These are phyloP conservation scores for Pedionomus torquatus DNA, from an alignment of 2,113 vertebrate species.

Conservation along the genomic window DNA sequence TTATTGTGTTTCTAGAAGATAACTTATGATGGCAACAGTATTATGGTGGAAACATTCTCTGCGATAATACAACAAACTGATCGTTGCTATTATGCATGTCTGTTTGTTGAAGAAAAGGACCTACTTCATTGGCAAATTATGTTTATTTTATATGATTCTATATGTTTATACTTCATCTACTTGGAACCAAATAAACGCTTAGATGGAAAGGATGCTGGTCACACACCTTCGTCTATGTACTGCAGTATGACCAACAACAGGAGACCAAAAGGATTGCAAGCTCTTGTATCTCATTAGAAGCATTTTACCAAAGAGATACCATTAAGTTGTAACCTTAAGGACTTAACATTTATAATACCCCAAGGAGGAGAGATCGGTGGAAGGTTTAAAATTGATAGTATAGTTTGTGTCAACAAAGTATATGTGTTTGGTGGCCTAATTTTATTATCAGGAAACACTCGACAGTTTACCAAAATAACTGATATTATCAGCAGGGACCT, in stretches of 20 bases:
- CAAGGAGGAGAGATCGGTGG: neutral
- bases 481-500: neutral
- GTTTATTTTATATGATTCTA: neutral
- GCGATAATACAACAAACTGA: neutral
- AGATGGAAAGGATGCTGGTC: neutral
- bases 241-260: neutral
- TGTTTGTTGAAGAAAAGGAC: neutral
- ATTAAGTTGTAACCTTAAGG: neutral
- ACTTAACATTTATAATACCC: neutral
- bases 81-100: neutral
- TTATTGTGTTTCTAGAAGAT: neutral
- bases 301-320: neutral
- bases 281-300: neutral
- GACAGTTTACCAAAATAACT: neutral
- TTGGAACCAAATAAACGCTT: neutral
- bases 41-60: neutral
- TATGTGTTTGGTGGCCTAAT: neutral
- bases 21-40: neutral
- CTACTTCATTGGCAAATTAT: neutral
- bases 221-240: neutral
- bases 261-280: neutral
- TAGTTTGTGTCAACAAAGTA: neutral
- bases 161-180: neutral
- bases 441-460: neutral
- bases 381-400: neutral